These are phyloP conservation scores for Stenurella melanura DNA, from an alignment of 2,888 invertebrate genomes.

Conservation along the genomic window DNA sequence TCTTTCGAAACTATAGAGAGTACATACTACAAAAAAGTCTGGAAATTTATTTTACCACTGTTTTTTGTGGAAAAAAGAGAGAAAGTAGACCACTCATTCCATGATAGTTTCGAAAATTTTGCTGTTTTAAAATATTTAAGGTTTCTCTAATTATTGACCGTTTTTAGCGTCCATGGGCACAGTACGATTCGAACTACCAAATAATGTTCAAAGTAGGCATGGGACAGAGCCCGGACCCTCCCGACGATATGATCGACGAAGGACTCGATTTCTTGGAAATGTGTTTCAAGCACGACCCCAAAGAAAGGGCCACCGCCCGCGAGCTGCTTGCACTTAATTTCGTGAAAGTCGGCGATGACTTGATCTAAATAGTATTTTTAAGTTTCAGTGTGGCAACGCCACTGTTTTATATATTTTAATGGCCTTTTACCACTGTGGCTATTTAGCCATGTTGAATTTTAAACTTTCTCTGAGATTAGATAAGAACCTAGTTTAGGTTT, in stretches of 20 bases:
- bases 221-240: constrained; percentile 88
- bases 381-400: background rate
- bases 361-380: constrained; percentile 39
- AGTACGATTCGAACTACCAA: constrained; percentile 94
- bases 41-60: no score
- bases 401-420: background rate
- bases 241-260: constrained; percentile 85
- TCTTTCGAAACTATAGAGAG: no score
- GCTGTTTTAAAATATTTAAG: no score
- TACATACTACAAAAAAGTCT: no score
- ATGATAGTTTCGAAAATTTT: no score
- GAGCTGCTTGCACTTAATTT: constrained; percentile 86
- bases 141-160: constrained; percentile 33
- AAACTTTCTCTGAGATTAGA: background rate
- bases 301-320: constrained; percentile 81
- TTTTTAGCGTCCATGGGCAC: constrained; percentile 90
- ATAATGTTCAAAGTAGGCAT: constrained; percentile 97
- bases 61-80: no score
- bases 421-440: background rate
- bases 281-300: constrained; percentile 90
- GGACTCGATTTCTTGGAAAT: constrained; percentile 86
- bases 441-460: background rate
- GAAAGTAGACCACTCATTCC: no score
- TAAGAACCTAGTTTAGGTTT: background rate
- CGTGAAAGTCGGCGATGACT: constrained; percentile 77